Percentiles rank a stretch among this genome's conserved stretches.
Conservation (phyloP, 2,888 invertebrate genomes). For the Lamellibrachia columna region DNA sequence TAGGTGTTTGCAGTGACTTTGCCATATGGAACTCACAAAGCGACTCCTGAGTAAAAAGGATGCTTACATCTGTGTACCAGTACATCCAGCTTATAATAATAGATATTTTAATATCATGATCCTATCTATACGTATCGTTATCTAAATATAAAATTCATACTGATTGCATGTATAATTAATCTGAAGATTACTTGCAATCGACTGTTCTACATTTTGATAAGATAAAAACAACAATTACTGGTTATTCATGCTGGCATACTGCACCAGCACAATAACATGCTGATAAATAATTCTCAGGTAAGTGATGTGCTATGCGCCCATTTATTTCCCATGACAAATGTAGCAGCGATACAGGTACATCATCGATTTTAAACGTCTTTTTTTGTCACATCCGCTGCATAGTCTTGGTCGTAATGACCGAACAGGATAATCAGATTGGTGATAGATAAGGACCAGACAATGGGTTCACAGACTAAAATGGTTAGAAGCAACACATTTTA, state of each 20-base stretch:
- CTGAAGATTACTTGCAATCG: neutral
- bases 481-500: too few species aligned
- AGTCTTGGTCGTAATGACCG: neutral
- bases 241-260: neutral
- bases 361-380: neutral
- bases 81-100: neutral
- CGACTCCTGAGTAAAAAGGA: neutral
- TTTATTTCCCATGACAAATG: constrained; percentile 16
- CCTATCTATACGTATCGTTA: neutral
- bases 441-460: too few species aligned
- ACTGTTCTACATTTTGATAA: neutral
- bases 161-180: too few species aligned
- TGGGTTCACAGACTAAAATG: too few species aligned
- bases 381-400: neutral
- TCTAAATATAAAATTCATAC: neutral
- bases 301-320: neutral
- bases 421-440: neutral
- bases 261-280: neutral
- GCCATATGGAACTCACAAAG: neutral
- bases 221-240: neutral
- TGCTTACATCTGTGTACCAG: neutral
- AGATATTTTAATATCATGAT: neutral
- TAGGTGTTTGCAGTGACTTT: neutral
- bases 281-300: constrained; percentile 16
- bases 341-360: neutral